These are phyloP conservation scores for Platyrinchus mystaceus DNA, from an alignment of 2,797 vertebrate species.

Conservation along the genomic window DNA sequence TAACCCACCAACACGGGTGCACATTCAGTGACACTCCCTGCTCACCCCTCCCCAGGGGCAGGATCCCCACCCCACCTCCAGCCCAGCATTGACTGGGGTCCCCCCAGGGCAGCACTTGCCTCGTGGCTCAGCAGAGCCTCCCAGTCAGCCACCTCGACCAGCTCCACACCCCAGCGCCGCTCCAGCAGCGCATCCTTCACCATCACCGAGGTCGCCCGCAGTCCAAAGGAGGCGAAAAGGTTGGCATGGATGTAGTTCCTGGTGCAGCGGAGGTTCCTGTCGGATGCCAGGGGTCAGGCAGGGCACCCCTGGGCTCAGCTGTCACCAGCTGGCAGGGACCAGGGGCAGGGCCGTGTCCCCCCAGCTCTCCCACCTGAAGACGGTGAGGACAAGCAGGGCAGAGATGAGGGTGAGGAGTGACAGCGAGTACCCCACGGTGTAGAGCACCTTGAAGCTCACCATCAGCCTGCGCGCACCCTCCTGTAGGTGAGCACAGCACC, in stretches of 20 bases:
- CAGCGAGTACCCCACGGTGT: conserved; percentile 83
- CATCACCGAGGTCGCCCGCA: conserved; percentile 82
- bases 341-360: not conserved
- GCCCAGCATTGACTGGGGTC: not conserved
- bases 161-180: conserved; percentile 76
- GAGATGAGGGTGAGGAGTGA: conserved; percentile 78
- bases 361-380: conserved; percentile 73
- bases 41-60: accelerated
- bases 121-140: conserved; percentile 80
- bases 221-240: conserved; percentile 85
- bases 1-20: accelerated
- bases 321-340: accelerated
- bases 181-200: conserved; percentile 82
- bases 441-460: conserved; percentile 82
- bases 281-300: not conserved
- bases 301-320: not conserved
- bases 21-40: not conserved
- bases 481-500: not conserved
- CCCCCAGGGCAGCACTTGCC: conserved; percentile 6
- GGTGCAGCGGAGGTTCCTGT: conserved; percentile 84
- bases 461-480: conserved; percentile 68
- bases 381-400: conserved; percentile 79
- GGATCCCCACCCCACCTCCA: not conserved
- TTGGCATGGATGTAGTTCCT: conserved; percentile 87
- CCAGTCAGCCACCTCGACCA: conserved; percentile 75